A percentile compares a stretch with the other conserved stretches of the same genome.
phyloP scores from a whole-genome alignment of 2,113 vertebrate species.

The Ictalurus furcatus region DNA sequence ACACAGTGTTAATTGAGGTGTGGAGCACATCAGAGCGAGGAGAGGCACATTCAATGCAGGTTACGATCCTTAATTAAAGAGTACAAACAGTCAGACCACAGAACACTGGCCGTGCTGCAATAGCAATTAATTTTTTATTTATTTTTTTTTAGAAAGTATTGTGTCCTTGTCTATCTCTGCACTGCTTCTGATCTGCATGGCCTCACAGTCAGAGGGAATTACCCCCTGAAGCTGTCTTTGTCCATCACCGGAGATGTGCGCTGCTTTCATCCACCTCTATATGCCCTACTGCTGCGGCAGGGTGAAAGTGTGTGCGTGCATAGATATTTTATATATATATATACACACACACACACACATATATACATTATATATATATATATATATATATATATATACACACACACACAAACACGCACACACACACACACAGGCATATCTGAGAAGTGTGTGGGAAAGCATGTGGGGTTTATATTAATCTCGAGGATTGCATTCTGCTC shows the following conservation, averaged over 20 bases:
- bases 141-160: not conserved
- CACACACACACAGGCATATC: not conserved
- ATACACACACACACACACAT: no score
- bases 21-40: not conserved
- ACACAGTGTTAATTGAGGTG: not conserved
- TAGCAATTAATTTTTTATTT: not conserved
- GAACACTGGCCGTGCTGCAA: not conserved
- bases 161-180: slow-evolving; percentile 54
- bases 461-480: not conserved
- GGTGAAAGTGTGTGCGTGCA: not conserved
- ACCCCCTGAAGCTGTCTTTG: slow-evolving; percentile 63
- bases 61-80: not conserved
- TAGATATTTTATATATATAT: not conserved
- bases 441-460: not conserved
- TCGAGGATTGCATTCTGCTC: not conserved
- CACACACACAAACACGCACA: no score
- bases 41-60: not conserved
- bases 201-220: slow-evolving; percentile 46
- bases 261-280: slow-evolving; percentile 59
- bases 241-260: slow-evolving; percentile 58
- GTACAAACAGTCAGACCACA: not conserved
- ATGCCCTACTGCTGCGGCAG: slow-evolving; percentile 62
- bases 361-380: no score
- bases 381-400: no score
- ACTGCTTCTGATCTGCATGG: slow-evolving; percentile 58